A percentile compares a stretch with the other conserved stretches of the same genome.
phyloP scores from a whole-genome alignment of 2,797 vertebrate genomes.

The Cirrhinus mrigala region DNA sequence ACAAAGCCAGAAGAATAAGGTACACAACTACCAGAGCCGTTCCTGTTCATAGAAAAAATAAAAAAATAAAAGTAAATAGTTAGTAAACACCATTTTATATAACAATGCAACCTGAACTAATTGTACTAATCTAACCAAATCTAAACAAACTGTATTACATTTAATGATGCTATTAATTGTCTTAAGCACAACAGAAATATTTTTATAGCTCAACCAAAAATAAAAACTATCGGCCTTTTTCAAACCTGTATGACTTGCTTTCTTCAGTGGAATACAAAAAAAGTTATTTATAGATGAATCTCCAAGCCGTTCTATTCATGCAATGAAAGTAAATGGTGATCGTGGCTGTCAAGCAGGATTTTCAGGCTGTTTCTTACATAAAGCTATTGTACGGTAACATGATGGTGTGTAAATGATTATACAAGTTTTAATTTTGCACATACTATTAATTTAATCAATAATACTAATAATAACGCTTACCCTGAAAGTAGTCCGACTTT shows the following conservation, averaged over 20 bases:
- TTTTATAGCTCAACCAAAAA: background rate
- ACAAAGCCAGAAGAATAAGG: conserved; percentile 85
- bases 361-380: background rate
- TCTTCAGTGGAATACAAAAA: background rate
- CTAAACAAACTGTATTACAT: background rate
- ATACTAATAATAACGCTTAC: conserved; percentile 64
- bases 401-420: background rate
- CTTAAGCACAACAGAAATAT: background rate
- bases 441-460: background rate
- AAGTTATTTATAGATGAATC: background rate
- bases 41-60: too few relatives aligned
- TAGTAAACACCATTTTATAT: background rate
- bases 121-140: background rate
- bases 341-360: background rate
- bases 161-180: background rate
- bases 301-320: background rate
- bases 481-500: conserved; percentile 91
- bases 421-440: background rate
- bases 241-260: background rate
- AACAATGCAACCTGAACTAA: background rate
- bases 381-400: background rate
- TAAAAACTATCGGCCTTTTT: background rate
- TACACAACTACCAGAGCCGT: conserved; percentile 86
- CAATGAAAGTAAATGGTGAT: background rate
- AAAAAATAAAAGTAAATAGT: background rate